Evolutionary conservation across 2,888 invertebrate genomes (phyloP).

Genomic region (Julus scandinavius): DNA sequence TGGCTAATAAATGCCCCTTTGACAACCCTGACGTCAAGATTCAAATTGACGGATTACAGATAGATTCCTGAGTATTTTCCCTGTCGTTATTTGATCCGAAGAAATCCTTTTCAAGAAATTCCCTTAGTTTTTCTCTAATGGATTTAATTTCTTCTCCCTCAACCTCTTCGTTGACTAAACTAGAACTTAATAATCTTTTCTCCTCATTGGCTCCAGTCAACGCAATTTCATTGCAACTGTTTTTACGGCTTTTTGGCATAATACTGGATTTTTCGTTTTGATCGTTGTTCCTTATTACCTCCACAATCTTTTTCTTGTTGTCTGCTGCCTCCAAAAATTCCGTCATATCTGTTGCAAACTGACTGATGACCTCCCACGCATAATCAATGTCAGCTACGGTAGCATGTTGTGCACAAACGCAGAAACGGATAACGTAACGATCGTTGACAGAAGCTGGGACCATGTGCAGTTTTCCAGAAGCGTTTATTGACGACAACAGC

Average conservation of each 20-base stretch:
- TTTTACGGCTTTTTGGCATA: neutral
- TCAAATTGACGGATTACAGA: slow-evolving; percentile 12
- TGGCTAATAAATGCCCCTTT: neutral
- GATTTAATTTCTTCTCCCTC: neutral
- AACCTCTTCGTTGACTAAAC: neutral
- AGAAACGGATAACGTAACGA: slow-evolving; percentile 91
- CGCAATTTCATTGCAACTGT: slow-evolving; percentile 26
- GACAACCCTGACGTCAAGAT: neutral
- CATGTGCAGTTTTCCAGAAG: slow-evolving; percentile 96
- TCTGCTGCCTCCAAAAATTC: slow-evolving; percentile 53
- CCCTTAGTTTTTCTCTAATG: slow-evolving; percentile 21
- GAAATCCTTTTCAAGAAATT: slow-evolving; percentile 13
- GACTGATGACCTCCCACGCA: slow-evolving; percentile 68
- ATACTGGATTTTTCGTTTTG: neutral
- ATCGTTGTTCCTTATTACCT: slow-evolving; percentile 52
- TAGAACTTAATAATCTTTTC: neutral
- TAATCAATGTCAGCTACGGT: slow-evolving; percentile 77
- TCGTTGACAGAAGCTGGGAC: slow-evolving; percentile 92
- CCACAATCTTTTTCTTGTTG: slow-evolving; percentile 56
- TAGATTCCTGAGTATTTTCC: neutral
- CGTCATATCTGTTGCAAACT: slow-evolving; percentile 67
- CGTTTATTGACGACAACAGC: slow-evolving; percentile 90
- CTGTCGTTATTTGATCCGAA: neutral
- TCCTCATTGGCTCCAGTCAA: neutral
- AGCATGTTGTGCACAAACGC: slow-evolving; percentile 91